Evolutionary conservation across 2,797 vertebrate species (phyloP), one percentile per base, ranked within the genome.

Genomic region (Neostethus bicornis): DNA sequence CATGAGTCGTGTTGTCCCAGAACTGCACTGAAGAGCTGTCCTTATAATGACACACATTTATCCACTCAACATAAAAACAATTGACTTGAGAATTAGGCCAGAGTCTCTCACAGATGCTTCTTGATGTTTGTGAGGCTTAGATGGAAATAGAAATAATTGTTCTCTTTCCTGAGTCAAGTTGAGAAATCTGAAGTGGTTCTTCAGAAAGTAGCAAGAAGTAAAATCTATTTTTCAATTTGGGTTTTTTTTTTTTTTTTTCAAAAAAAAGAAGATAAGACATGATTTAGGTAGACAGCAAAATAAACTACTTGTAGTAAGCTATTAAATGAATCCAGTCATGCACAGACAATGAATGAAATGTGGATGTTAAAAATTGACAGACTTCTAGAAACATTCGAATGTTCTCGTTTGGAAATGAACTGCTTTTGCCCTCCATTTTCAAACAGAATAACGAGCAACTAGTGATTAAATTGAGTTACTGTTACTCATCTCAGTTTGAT

Each of bases 261-360:
- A 25, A 3, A 19, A 49, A 23, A 11, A 38, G 5, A 39, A 56
- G 19, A 52, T 63, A 55, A 23, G 26, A 41, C 7, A 14, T 78
- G 5, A 14, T 70, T 19, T 64, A 38, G 3, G 2, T 14, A 45
- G 35, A 49, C 44, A 6, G 19, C 6, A 56, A 51, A 34, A 26
- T 65, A 37, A 41, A 52, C 12, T 3, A n/a, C 14, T 42, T 39
- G 41, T 23, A 75, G 58, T 76, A 76, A 81, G 68, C 79, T 79
- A 85, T 89, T 91, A 88, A 91, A 92, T 83, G 70, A 73, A 76
- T 50, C 51, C 75, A 84, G 81, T 85, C 75, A 79, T 76, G 80
- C 88, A 69, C 84, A 65, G 62, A 61, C 55, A 47, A 70, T 10
- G 29, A 65, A 65, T 71, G 16, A 49, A 70, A 66, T 68, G 71